Conservation (phyloP, 1,140 invertebrate genomes). For the Cherax destructor region DNA sequence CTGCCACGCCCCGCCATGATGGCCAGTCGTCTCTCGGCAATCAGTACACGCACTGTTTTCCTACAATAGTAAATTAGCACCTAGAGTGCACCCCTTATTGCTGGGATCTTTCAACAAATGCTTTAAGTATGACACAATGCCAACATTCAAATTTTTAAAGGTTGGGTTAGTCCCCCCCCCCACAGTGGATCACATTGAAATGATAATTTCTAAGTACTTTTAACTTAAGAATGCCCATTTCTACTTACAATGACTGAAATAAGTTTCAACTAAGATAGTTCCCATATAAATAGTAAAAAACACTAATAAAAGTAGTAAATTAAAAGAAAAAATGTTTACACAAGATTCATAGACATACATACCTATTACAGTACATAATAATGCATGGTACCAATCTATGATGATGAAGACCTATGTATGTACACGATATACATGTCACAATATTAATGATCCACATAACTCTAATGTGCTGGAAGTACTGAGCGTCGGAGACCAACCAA, state of each 20-base stretch:
- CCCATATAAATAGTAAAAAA: not conserved
- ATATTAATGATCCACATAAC: not conserved
- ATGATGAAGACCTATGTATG: slow-evolving; percentile 3
- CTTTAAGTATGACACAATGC: not conserved
- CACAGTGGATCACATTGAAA: not conserved
- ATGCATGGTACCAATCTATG: slow-evolving; percentile 13
- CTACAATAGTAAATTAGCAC: not conserved
- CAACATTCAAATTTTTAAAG: not conserved
- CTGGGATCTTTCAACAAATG: not conserved
- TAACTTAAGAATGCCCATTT: not conserved
- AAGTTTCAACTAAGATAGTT: not conserved
- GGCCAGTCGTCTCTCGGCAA: not conserved
- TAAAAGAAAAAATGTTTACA: not conserved
- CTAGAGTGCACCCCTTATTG: not conserved
- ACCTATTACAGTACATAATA: not conserved
- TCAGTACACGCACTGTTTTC: not conserved
- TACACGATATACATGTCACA: slow-evolving; percentile 1
- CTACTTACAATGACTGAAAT: not conserved
- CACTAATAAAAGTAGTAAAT: not conserved
- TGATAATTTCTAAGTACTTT: not conserved
- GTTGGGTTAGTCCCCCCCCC: not conserved
- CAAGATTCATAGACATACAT: slow-evolving; percentile 3
- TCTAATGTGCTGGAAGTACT: slow-evolving; percentile 12
- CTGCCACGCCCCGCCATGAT: slow-evolving; percentile 48
- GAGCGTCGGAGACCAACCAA: not conserved